Conservation (phyloP, 30 jellyfish, hydroid and myxozoan genomes). For the Morbakka virulenta region DNA sequence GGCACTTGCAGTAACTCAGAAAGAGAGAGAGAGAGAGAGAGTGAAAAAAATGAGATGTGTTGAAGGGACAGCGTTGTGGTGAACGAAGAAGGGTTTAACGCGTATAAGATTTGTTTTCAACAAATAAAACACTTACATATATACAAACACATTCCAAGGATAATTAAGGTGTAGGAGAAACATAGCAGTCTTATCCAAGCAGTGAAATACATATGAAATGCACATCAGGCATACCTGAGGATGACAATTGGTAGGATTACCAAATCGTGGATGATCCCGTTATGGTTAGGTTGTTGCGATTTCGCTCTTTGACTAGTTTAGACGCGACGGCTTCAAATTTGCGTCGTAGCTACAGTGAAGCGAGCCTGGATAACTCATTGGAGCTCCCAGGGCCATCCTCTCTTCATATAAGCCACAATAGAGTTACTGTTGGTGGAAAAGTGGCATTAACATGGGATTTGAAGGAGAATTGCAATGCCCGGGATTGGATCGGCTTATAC, state of each 20-base stretch:
- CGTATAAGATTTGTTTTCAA: too few relatives aligned
- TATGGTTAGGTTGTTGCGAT: constrained; percentile 67
- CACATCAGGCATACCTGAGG: too few relatives aligned
- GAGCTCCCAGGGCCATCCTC: constrained; percentile 14
- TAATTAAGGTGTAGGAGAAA: too few relatives aligned
- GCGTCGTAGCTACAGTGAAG: constrained; percentile 92
- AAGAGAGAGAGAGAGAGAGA: too few relatives aligned
- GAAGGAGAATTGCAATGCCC: constrained; percentile 10
- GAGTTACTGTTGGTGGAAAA: constrained; percentile 89
- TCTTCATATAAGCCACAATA: constrained; percentile 67
- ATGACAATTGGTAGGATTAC: not conserved
- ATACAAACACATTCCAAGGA: too few relatives aligned
- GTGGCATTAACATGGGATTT: constrained; percentile 73
- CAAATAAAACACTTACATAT: too few relatives aligned
- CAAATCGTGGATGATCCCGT: not conserved
- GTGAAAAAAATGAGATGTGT: too few relatives aligned
- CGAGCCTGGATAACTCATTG: constrained; percentile 43
- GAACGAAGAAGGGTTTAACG: too few relatives aligned
- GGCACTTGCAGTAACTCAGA: too few relatives aligned
- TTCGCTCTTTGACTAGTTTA: constrained; percentile 62
- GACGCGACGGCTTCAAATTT: constrained; percentile 42
- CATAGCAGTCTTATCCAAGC: too few relatives aligned
- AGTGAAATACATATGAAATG: too few relatives aligned
- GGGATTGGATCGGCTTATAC: constrained; percentile 83
- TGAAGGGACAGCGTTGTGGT: too few relatives aligned